These are phyloP conservation scores for Rhinoptilus africanus DNA, from an alignment of 2,113 vertebrate species.

Conservation along the genomic window DNA sequence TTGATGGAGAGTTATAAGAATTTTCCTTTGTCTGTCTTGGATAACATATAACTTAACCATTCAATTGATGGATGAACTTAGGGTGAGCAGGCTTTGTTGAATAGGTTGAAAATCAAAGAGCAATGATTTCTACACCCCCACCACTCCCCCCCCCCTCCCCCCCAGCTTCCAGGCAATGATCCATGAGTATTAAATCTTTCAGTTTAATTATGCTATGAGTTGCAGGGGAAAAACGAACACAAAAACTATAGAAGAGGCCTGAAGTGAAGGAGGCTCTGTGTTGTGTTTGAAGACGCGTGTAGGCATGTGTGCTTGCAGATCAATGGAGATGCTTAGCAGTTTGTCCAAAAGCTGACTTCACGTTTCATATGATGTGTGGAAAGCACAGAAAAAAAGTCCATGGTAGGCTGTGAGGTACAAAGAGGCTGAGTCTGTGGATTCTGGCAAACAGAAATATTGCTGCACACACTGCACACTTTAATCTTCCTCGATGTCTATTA, in stretches of 20 bases:
- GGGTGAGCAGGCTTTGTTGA: background rate
- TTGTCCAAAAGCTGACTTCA: background rate
- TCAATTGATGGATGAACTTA: conserved; percentile 40
- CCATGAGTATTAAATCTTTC: conserved; percentile 21
- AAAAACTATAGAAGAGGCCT: conserved; percentile 5
- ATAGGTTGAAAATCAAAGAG: conserved; percentile 33
- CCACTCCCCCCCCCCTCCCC: too few relatives aligned
- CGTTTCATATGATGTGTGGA: background rate
- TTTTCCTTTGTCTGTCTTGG: conserved; percentile 10
- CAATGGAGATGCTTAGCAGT: background rate
- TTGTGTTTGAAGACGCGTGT: background rate
- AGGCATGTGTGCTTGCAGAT: background rate
- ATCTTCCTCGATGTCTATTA: background rate
- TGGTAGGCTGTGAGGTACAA: background rate
- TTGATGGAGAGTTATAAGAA: background rate
- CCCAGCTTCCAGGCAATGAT: background rate
- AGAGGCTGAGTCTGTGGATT: background rate
- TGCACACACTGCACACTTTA: fast-evolving
- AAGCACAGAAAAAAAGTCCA: background rate
- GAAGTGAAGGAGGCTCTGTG: background rate
- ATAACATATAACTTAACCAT: background rate
- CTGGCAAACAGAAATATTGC: background rate
- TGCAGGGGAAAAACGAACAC: background rate
- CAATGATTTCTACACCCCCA: background rate
- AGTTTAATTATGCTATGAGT: conserved; percentile 38